These are phyloP conservation scores for Hydropsyche betteni DNA, from an alignment of 2,888 invertebrate genomes.

Conservation along the genomic window DNA sequence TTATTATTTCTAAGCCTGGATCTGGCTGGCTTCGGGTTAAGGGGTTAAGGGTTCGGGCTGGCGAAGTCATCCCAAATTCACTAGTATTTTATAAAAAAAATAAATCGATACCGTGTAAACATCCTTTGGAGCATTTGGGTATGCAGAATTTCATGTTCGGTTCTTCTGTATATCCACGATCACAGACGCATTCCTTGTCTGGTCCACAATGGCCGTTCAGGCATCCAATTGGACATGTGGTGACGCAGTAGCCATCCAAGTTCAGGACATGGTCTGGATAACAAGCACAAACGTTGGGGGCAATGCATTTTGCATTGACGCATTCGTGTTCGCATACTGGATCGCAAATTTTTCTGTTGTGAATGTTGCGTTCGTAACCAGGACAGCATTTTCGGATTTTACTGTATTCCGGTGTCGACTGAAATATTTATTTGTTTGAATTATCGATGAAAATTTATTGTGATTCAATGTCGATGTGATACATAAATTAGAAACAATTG, in stretches of 20 bases:
- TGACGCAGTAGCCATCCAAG: conserved; percentile 65
- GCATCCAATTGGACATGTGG: conserved; percentile 76
- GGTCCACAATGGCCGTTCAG: conserved; percentile 72
- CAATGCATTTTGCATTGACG: conserved; percentile 71
- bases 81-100: no score
- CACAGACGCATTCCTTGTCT: conserved; percentile 71
- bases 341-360: conserved; percentile 67
- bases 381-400: conserved; percentile 76
- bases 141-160: conserved; percentile 68
- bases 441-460: no score
- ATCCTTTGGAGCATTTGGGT: conserved; percentile 67
- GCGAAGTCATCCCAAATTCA: no score
- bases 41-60: no score
- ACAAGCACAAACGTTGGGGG: conserved; percentile 72
- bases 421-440: conserved; percentile 51
- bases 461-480: no score
- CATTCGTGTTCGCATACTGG: conserved; percentile 71
- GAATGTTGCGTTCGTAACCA: conserved; percentile 72
- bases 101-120: conserved; percentile 61
- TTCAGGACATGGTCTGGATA: conserved; percentile 69
- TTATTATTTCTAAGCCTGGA: no score
- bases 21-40: no score
- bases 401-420: conserved; percentile 71
- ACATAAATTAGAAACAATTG: no score
- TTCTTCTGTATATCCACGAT: conserved; percentile 67